Evolutionary conservation across 2,113 vertebrate genomes (phyloP).

Genomic region (Ailurus styani): DNA sequence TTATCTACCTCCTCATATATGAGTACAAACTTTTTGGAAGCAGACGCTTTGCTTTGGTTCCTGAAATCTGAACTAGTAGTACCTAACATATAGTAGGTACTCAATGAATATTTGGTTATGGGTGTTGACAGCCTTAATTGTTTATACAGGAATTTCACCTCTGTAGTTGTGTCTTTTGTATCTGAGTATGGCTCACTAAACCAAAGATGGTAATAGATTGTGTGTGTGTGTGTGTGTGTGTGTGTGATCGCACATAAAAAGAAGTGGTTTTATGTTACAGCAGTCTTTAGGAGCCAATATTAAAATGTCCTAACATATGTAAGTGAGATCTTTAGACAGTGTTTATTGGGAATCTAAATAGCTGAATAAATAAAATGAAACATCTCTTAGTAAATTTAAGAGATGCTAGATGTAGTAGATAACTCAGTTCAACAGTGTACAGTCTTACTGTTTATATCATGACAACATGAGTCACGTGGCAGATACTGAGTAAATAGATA

Average conservation of each 20-base stretch:
- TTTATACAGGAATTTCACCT: background rate
- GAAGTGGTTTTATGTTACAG: background rate
- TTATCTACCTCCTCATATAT: background rate
- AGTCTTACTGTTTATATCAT: background rate
- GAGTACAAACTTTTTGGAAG: background rate
- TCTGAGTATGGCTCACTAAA: background rate
- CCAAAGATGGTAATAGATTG: background rate
- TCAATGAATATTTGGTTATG: background rate
- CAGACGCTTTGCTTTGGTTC: background rate
- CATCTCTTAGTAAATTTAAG: background rate
- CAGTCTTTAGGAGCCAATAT: background rate
- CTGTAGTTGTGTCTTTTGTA: background rate
- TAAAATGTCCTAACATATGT: background rate
- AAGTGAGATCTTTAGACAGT: background rate
- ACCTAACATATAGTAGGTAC: background rate
- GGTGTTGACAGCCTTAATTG: background rate
- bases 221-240: background rate
- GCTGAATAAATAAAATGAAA: background rate
- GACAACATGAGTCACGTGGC: background rate
- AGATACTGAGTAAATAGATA: background rate
- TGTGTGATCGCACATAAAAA: background rate
- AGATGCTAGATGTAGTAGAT: background rate
- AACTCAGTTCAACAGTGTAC: background rate
- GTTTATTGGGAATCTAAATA: background rate
- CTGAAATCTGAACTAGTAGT: background rate